Evolutionary conservation across 2,113 vertebrate species (phyloP).

Genomic region (Pithys albifrons): DNA sequence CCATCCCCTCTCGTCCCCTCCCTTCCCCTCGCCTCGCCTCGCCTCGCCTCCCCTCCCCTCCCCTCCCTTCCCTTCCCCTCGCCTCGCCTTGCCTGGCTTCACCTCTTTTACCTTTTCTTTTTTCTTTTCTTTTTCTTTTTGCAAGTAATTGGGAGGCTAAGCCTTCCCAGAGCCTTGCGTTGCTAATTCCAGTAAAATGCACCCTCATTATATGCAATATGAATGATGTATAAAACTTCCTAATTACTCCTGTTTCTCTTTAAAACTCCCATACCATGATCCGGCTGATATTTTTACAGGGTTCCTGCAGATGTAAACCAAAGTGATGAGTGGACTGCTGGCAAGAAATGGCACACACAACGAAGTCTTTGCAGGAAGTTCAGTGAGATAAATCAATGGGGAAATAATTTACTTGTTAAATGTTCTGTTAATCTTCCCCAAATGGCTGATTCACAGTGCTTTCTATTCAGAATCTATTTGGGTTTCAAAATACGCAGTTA

Average conservation of each 20-base stretch:
- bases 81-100: too few relatives aligned
- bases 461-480: background rate
- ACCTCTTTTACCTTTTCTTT: too few relatives aligned
- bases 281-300: background rate
- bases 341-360: background rate
- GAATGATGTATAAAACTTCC: background rate
- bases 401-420: background rate
- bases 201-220: background rate
- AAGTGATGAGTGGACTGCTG: background rate
- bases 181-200: background rate
- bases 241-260: background rate
- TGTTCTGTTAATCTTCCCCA: background rate
- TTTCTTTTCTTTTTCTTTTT: background rate
- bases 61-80: too few relatives aligned
- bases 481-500: fast-evolving
- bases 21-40: too few relatives aligned
- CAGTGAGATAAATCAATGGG: background rate
- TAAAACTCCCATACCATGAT: background rate
- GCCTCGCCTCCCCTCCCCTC: too few relatives aligned
- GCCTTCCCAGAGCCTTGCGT: background rate
- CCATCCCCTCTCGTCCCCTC: too few relatives aligned
- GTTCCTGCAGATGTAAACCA: background rate
- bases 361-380: background rate
- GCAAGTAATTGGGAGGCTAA: background rate
- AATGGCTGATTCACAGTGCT: background rate